Conservation (phyloP, 2,888 invertebrate genomes). For the Dicyrtomina minuta region DNA sequence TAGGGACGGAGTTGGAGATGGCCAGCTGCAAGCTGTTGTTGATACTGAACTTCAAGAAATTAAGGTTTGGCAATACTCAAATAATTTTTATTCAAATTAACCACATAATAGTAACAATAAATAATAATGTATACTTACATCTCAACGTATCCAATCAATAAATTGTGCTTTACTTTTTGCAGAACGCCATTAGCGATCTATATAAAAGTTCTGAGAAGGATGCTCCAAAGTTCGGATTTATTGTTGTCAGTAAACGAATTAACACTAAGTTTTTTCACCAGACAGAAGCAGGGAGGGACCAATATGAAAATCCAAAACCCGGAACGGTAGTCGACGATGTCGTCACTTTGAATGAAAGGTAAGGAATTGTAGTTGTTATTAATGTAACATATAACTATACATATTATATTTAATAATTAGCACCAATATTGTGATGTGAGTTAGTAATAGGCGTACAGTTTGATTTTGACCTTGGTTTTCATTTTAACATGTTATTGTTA, state of each 20-base stretch:
- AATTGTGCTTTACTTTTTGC: constrained; percentile 6
- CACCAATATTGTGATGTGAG: not conserved
- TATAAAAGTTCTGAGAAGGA: constrained; percentile 2
- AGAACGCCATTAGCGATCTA: constrained; percentile 18
- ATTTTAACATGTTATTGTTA: constrained; percentile 45
- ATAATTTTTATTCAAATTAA: not conserved
- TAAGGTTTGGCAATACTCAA: not conserved
- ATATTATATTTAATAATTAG: too few relatives aligned
- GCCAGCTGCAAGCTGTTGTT: constrained; percentile 9
- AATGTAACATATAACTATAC: too few relatives aligned
- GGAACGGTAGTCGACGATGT: constrained; percentile 27
- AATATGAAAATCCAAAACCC: constrained; percentile 12
- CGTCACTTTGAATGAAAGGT: constrained; percentile 28
- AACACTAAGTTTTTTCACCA: constrained; percentile 39
- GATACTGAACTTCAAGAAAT: constrained; percentile 14
- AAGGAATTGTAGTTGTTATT: too few relatives aligned
- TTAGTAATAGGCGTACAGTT: not conserved
- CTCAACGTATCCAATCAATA: not conserved
- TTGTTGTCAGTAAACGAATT: constrained; percentile 46
- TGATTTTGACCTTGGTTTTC: constrained; percentile 33
- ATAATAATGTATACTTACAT: too few relatives aligned
- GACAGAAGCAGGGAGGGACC: not conserved
- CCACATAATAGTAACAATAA: not conserved
- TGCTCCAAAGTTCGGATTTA: constrained; percentile 37
- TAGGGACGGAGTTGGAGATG: constrained; percentile 24